These are phyloP conservation scores for Gorsachius goisagi DNA, from an alignment of 2,113 vertebrate genomes.

Conservation along the genomic window DNA sequence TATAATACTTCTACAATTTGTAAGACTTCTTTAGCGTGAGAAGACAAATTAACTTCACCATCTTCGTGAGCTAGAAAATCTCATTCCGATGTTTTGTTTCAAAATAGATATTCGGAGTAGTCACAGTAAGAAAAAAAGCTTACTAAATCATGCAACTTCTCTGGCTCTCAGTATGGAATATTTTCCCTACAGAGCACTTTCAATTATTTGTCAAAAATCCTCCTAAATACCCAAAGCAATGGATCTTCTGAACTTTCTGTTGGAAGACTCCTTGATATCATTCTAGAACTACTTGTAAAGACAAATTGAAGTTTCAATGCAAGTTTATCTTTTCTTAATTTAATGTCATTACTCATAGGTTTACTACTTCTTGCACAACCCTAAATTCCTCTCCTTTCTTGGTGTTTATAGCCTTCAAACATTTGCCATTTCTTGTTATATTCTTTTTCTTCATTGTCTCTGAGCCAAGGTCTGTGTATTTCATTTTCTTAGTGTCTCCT, in stretches of 20 bases:
- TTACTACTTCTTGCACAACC: conserved; percentile 41
- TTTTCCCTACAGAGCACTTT: background rate
- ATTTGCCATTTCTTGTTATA: conserved; percentile 31
- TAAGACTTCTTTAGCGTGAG: background rate
- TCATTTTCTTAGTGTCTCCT: background rate
- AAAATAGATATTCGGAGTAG: background rate
- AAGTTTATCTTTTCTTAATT: conserved; percentile 47
- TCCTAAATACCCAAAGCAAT: background rate
- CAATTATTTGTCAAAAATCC: conserved; percentile 6
- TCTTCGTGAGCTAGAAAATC: background rate
- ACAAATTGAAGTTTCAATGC: conserved; percentile 26
- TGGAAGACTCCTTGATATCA: conserved; percentile 8
- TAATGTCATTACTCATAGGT: conserved; percentile 28
- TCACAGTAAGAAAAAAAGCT: background rate
- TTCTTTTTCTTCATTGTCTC: background rate
- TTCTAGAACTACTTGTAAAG: conserved; percentile 37
- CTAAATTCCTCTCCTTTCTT: conserved; percentile 44
- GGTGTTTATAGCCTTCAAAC: conserved; percentile 32
- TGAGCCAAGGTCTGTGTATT: background rate
- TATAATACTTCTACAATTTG: background rate
- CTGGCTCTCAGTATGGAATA: conserved; percentile 15
- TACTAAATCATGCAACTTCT: conserved; percentile 11
- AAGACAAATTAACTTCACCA: background rate
- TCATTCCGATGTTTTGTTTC: conserved; percentile 1
- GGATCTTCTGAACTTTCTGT: conserved; percentile 13